phyloP scores from a whole-genome alignment of 2,113 vertebrate species.

The Muntiacus muntjak region DNA sequence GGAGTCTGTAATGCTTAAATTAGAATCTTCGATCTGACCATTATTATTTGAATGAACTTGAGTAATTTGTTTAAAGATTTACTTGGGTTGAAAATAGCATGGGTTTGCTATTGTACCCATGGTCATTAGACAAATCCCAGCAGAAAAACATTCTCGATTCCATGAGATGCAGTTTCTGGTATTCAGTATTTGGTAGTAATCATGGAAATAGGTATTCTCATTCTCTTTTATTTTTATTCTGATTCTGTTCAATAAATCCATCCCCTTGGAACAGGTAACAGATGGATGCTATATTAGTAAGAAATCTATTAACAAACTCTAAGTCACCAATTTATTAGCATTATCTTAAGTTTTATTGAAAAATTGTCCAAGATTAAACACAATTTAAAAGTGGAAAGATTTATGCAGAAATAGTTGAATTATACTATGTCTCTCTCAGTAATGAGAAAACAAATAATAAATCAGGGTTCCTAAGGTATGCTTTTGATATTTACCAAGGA shows the following conservation, averaged over 20 bases:
- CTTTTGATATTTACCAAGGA: not conserved
- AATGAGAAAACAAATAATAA: not conserved
- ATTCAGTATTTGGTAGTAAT: not conserved
- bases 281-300: not conserved
- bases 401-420: not conserved
- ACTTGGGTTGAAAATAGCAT: not conserved
- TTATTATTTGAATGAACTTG: not conserved
- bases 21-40: not conserved
- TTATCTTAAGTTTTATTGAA: not conserved
- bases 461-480: not conserved
- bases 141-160: not conserved
- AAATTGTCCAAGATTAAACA: not conserved
- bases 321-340: not conserved
- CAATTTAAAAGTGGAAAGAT: not conserved
- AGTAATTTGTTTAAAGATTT: not conserved
- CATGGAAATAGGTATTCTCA: not conserved
- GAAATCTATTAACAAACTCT: not conserved
- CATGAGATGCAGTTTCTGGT: not conserved
- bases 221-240: not conserved
- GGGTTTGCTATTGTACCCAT: not conserved
- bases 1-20: not conserved
- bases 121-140: not conserved
- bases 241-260: not conserved
- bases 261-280: not conserved
- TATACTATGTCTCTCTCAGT: not conserved